phyloP scores from a whole-genome alignment of 2,888 invertebrate species.

The Protonemura montana region DNA sequence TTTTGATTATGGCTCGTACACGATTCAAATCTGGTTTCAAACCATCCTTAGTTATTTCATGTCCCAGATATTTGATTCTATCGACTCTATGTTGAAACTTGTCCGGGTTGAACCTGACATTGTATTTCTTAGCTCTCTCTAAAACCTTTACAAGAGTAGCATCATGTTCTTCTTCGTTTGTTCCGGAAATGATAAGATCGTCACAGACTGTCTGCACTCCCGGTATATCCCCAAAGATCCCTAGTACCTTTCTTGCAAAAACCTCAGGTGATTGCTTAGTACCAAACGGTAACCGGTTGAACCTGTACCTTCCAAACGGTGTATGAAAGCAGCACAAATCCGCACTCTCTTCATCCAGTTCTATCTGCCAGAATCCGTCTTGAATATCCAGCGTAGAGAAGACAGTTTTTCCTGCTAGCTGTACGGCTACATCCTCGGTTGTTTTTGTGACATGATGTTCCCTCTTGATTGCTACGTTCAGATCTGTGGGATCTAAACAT shows the following conservation, averaged over 20 bases:
- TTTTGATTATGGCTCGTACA: conserved; percentile 2
- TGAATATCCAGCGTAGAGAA: conserved; percentile 43
- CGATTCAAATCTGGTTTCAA: conserved; percentile 16
- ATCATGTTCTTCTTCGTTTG: conserved; percentile 40
- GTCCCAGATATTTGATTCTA: conserved; percentile 41
- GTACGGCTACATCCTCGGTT: conserved; percentile 41
- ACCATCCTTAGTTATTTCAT: conserved; percentile 28
- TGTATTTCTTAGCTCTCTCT: conserved; percentile 27
- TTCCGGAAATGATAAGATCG: conserved; percentile 42
- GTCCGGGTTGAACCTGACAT: conserved; percentile 40
- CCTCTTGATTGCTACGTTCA: conserved; percentile 41
- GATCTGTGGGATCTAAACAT: conserved; percentile 45
- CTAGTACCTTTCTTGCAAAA: conserved; percentile 16
- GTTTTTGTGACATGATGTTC: conserved; percentile 40
- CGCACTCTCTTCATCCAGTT: conserved; percentile 38
- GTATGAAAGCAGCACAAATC: conserved; percentile 40
- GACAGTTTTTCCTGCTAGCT: conserved; percentile 16
- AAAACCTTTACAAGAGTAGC: conserved; percentile 30
- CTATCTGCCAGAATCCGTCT: conserved; percentile 43
- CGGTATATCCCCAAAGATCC: conserved; percentile 39
- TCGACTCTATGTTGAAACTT: conserved; percentile 29
- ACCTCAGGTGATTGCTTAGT: neutral
- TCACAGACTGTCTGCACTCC: conserved; percentile 42
- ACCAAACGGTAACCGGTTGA: conserved; percentile 43
- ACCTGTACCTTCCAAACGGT: conserved; percentile 44